Evolutionary conservation across 1,140 invertebrate species (phyloP).

Genomic region (Calephelis nemesis): DNA sequence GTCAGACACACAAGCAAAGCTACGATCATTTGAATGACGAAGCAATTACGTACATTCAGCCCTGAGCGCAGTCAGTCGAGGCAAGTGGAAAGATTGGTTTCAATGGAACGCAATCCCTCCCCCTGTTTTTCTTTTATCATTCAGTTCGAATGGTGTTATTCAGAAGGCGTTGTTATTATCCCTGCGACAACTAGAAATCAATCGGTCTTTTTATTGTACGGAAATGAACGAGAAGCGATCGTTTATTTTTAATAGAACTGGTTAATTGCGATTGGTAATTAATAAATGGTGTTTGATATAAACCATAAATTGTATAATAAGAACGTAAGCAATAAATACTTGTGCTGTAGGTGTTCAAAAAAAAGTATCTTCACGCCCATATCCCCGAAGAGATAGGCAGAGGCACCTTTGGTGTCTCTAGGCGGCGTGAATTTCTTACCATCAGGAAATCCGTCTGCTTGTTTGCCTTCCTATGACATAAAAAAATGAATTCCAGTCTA

Average conservation of each 20-base stretch:
- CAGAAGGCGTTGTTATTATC: conserved; percentile 48
- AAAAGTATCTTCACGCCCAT: too few species aligned
- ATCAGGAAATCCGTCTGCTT: too few species aligned
- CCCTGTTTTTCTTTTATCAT: conserved; percentile 77
- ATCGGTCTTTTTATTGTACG: neutral
- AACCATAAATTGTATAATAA: too few species aligned
- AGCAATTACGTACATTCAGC: conserved; percentile 75
- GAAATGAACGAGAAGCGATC: conserved; percentile 9
- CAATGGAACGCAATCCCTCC: conserved; percentile 74
- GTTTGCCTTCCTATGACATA: too few species aligned
- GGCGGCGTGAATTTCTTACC: too few species aligned
- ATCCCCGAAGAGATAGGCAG: too few species aligned
- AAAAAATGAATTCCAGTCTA: neutral
- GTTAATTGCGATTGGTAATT: neutral
- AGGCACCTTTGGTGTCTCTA: too few species aligned
- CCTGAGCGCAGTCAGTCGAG: conserved; percentile 65
- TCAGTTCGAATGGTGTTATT: conserved; percentile 71
- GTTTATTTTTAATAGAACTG: neutral
- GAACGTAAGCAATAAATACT: too few species aligned
- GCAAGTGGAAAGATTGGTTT: conserved; percentile 76
- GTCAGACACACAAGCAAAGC: conserved; percentile 69
- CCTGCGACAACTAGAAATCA: conserved; percentile 20
- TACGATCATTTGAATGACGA: conserved; percentile 74
- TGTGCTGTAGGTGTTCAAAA: too few species aligned
- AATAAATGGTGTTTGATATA: too few species aligned